A percentile compares a stretch with the other conserved stretches of the same genome.
Evolutionary conservation across 2,888 invertebrate species (phyloP).

Genomic region (Andrena trimmerana): DNA sequence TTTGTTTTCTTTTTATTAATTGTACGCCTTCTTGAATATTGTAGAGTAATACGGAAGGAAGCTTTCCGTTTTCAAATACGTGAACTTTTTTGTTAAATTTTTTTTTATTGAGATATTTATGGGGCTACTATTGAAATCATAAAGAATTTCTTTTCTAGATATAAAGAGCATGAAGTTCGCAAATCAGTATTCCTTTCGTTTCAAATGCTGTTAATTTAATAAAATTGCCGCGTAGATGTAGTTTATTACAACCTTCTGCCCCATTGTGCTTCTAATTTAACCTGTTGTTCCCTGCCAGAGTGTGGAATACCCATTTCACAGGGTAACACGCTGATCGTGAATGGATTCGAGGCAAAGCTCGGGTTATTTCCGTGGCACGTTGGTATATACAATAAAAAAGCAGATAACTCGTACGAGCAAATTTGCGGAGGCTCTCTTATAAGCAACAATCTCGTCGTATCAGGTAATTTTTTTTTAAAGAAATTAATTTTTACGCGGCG

Average conservation of each 20-base stretch:
- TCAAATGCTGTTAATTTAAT: neutral
- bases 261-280: constrained; percentile 14
- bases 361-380: constrained; percentile 77
- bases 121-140: too few relatives aligned
- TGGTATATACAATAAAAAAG: constrained; percentile 66
- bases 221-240: neutral
- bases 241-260: neutral
- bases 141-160: too few relatives aligned
- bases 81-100: too few relatives aligned
- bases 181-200: neutral
- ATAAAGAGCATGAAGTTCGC: neutral
- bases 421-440: constrained; percentile 75
- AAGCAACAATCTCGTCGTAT: constrained; percentile 69
- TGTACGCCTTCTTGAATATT: too few relatives aligned
- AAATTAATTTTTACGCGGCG: constrained; percentile 26
- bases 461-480: constrained; percentile 47
- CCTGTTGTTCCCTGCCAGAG: constrained; percentile 58
- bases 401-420: constrained; percentile 55
- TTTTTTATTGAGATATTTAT: too few relatives aligned
- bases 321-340: constrained; percentile 71
- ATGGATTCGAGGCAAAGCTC: constrained; percentile 68
- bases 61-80: too few relatives aligned
- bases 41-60: too few relatives aligned
- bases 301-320: constrained; percentile 70
- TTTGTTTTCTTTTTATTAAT: too few relatives aligned